Conservation (phyloP, 2,113 vertebrate genomes). For the Motacilla alba region DNA sequence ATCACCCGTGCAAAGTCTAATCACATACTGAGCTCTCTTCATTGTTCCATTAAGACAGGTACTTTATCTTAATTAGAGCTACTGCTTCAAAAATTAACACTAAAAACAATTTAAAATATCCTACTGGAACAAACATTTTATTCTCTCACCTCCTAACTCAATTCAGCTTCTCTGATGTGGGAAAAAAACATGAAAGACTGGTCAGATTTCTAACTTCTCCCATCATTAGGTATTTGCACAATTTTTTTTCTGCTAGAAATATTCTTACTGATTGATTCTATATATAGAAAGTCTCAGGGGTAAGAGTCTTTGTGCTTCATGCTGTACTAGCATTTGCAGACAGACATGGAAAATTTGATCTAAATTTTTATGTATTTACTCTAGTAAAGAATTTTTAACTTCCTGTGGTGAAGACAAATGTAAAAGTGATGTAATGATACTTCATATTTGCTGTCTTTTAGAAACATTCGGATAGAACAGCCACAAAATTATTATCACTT, state of each 20-base stretch:
- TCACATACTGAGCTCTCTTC: neutral
- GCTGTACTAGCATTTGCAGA: neutral
- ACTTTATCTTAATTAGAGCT: conserved; percentile 34
- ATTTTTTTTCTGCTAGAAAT: neutral
- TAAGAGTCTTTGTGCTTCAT: neutral
- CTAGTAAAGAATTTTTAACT: neutral
- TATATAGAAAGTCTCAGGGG: neutral
- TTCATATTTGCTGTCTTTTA: neutral
- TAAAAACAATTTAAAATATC: neutral
- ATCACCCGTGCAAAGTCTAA: neutral
- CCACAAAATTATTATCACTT: neutral
- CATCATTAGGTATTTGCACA: neutral
- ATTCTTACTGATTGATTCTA: neutral
- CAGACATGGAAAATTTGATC: neutral
- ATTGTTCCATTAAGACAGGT: conserved; percentile 27
- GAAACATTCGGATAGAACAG: neutral
- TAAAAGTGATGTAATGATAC: neutral
- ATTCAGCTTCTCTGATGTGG: neutral
- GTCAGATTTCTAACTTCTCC: neutral
- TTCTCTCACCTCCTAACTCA: neutral
- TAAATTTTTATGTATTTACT: neutral
- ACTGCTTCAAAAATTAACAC: conserved; percentile 10
- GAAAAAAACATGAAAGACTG: neutral
- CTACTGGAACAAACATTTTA: neutral
- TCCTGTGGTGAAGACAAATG: neutral